Conservation (phyloP, 2,113 vertebrate species). For the Nothocercus julius region DNA sequence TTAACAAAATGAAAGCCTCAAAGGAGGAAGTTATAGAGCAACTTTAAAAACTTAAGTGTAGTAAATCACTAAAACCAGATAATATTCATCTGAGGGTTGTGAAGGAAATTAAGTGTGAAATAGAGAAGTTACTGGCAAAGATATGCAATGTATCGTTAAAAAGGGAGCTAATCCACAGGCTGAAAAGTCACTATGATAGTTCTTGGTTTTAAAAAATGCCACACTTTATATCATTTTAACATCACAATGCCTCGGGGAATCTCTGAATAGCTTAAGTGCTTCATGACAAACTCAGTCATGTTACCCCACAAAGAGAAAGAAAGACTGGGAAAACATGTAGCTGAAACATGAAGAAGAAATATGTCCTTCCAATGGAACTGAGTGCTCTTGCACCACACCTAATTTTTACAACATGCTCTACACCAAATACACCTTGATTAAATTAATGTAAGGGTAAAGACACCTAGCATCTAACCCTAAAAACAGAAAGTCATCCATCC, state of each 20-base stretch:
- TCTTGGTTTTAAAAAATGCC: background rate
- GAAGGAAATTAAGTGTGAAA: conserved; percentile 56
- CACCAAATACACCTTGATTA: background rate
- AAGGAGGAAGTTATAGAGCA: conserved; percentile 43
- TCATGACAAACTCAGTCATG: background rate
- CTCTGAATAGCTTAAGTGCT: background rate
- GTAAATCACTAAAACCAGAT: conserved; percentile 41
- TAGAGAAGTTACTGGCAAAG: conserved; percentile 21
- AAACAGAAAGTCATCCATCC: background rate
- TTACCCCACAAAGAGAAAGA: background rate
- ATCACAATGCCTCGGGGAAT: background rate
- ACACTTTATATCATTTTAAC: background rate
- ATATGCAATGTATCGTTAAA: background rate
- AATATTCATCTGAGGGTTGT: conserved; percentile 26
- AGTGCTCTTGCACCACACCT: background rate
- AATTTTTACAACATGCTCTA: background rate
- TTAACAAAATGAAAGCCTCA: conserved; percentile 36
- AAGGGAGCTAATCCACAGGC: background rate
- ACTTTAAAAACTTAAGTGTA: conserved; percentile 46
- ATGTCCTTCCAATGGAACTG: too few species aligned
- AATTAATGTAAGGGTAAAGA: background rate
- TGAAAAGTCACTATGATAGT: background rate
- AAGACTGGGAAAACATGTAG: background rate
- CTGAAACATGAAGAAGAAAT: background rate
- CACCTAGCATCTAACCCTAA: background rate